These are phyloP conservation scores for Drosophila mauritiana DNA, from an alignment of 1,140 invertebrate genomes.

Conservation along the genomic window DNA sequence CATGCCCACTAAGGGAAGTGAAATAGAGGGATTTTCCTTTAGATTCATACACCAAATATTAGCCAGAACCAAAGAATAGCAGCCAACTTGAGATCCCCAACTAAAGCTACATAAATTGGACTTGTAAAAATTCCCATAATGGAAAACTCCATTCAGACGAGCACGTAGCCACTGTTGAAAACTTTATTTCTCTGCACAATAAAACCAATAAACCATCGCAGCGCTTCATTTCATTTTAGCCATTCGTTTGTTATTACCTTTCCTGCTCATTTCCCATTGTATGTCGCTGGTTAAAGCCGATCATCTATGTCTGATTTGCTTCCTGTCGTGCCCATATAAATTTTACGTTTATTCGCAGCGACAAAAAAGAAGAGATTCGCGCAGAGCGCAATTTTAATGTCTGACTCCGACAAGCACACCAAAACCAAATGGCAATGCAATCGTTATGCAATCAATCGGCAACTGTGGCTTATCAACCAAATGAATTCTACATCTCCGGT, in stretches of 20 bases:
- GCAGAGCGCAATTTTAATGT: constrained; percentile 45
- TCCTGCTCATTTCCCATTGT: constrained; percentile 46
- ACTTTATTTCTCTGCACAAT: constrained; percentile 43
- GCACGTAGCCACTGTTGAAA: constrained; percentile 49
- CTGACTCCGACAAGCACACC: constrained; percentile 24
- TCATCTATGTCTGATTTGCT: constrained; percentile 82
- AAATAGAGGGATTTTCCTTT: constrained; percentile 6
- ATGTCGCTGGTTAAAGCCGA: constrained; percentile 36
- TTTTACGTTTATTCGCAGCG: constrained; percentile 53
- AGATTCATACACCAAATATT: not conserved
- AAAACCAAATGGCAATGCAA: constrained; percentile 27
- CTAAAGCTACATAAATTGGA: not conserved
- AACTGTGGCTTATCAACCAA: constrained; percentile 67
- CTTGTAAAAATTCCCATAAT: constrained; percentile 20
- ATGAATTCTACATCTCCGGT: constrained; percentile 77
- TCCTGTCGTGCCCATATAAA: constrained; percentile 83
- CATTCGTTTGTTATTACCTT: constrained; percentile 50
- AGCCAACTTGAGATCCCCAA: not conserved
- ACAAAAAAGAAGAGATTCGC: constrained; percentile 47
- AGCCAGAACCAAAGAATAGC: not conserved
- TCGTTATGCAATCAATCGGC: constrained; percentile 73
- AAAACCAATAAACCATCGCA: constrained; percentile 50
- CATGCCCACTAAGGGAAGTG: constrained; percentile 12
- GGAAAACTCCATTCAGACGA: constrained; percentile 17
- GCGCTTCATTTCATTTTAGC: constrained; percentile 54